Evolutionary conservation across 2,888 invertebrate genomes (phyloP), one percentile per base, ranked within the genome.

Genomic region (Tipula confusa): DNA sequence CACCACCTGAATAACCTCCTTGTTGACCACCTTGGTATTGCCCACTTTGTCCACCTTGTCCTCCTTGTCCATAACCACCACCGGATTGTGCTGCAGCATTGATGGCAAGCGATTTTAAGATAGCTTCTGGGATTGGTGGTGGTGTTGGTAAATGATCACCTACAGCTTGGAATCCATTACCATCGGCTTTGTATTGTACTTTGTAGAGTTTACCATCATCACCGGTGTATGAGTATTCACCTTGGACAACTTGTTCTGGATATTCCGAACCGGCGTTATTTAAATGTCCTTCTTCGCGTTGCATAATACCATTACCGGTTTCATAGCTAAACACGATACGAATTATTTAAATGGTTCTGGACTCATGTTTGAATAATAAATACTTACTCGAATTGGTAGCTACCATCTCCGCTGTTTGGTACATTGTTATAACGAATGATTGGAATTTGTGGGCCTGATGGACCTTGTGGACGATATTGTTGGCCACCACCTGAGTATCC

Each of bases 111-210:
- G 85, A 85, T 84, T 84, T 85, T 85, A 85, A 84, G 83, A 86
- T 86, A 29, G 85, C 86, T 84, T 85, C 93, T 36, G 95, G 95
- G 86, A 95, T 91, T 29, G 95, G 94, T 48, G 95, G 95, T 6
- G 95, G 92, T 36, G 94, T 94, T 64, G 95, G 95, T 86, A 95
- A 89, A 88, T 95, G 95, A 79, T 94, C 94, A 83, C 95, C 95
- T 86, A 92, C 92, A 11, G 95, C 94, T 87, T 93, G 92, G 89
- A 94, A 95, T 84, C 95, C 95, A 87, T 93, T 94, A 86, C 93
- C 93, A 88, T 95, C 95, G 83, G 95, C 95, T 84, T 93, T 91
- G 87, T 95, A 95, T 86, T 92, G 91, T 3, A 93, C 92, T 15
- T 92, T 92, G 85, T 92, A 93, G 15, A 91, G 91, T 86, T 91